Base-by-base conservation (phyloP, 2,888 invertebrate species). In the Lithophane leautieri region DNA sequence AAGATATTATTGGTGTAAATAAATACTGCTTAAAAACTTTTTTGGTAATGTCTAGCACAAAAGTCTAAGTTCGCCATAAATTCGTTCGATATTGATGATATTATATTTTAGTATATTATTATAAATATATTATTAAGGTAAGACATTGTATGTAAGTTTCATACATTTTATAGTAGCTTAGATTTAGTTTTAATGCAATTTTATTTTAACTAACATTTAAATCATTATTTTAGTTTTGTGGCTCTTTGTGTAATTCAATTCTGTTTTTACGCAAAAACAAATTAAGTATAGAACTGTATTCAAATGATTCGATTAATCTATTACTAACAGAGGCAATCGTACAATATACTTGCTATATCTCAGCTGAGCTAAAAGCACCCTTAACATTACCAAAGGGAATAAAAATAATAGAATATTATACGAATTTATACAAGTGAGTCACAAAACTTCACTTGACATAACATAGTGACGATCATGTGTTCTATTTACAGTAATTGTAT, bases 1-100 rank as follows among this genome's bases (percentile, higher is more conserved):
- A 92, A 92, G 93, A 94, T 95, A 94, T 94, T 94, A 94, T 93
- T 90, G 88, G 86, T 94, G 94, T 95, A 95, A 91, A 94, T 95
- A 95, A 91, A 93, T 94, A 93, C 86, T 87, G 86, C 88, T 88
- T 90, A 87, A 84, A 87, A 82, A 79, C 80, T 82, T 87, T 82
- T 84, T 85, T 82, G 68, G 75, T 83, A 79, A 78, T 81, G 80
- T 86, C 78, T 76, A 84, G 86, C 90, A 91, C 90, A 89, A 90
- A 88, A 86, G 73, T 78, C 68, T 87, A 79, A 76, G 79, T 74
- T 85, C 77, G 88, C 89, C 88, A 88, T 88, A 85, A 87, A 81
- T 87, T 85, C 75, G 77, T 87, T 84, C 60, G 79, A 85, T 87
- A 86, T 88, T 86, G 63, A 88, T 88, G 87, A 88, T 88, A 89